Evolutionary conservation across 1,140 invertebrate species (phyloP).

Genomic region (Lasioglossum albipes): DNA sequence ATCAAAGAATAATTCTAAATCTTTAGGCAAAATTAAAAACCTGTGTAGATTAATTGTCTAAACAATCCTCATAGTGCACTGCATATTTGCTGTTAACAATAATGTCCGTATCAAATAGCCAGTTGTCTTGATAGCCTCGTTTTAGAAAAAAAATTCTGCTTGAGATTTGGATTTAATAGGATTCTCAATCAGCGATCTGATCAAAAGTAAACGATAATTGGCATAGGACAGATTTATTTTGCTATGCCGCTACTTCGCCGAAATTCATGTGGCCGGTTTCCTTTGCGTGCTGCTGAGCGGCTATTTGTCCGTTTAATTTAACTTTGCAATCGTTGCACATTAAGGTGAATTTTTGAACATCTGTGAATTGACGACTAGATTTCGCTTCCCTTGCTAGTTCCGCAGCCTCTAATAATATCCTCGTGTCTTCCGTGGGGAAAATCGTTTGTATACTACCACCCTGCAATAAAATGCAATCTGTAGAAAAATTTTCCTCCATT

Average conservation of each 20-base stretch:
- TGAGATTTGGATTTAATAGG: constrained; percentile 29
- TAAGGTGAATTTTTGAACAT: constrained; percentile 92
- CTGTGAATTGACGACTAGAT: constrained; percentile 92
- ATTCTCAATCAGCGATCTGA: constrained; percentile 1
- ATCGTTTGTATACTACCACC: constrained; percentile 87
- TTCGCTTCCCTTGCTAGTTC: constrained; percentile 93
- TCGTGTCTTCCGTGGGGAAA: constrained; percentile 88
- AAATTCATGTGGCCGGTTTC: constrained; percentile 92
- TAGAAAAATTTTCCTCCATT: background rate
- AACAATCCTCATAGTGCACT: constrained; percentile 49
- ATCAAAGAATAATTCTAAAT: background rate
- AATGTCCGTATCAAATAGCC: constrained; percentile 34
- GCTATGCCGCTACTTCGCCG: constrained; percentile 84
- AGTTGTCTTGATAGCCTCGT: constrained; percentile 5
- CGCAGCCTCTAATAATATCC: constrained; percentile 88
- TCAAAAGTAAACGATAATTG: constrained; percentile 6
- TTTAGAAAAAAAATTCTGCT: constrained; percentile 39
- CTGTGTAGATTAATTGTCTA: constrained; percentile 52
- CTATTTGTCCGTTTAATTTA: constrained; percentile 87
- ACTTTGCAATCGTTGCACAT: constrained; percentile 90
- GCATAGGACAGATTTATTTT: constrained; percentile 19
- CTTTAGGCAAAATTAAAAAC: constrained; percentile 57
- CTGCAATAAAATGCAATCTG: constrained; percentile 75
- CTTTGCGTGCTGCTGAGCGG: constrained; percentile 92
- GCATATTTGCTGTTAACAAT: constrained; percentile 35